Evolutionary conservation across 2,888 invertebrate species (phyloP), one percentile per base, ranked within the genome.

Genomic region (Cantharis lateralis): DNA sequence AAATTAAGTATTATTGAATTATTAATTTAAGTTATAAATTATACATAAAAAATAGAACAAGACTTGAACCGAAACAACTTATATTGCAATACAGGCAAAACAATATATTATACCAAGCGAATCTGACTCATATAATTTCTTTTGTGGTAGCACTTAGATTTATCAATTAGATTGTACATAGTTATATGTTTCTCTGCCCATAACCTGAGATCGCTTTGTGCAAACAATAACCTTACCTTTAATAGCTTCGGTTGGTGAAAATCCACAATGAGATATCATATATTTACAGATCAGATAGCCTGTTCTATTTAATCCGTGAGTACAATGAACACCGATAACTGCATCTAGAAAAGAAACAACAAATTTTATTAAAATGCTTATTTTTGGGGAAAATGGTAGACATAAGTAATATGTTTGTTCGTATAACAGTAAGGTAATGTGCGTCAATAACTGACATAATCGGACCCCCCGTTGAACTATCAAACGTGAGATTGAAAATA

Each of bases 301-400:
- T 10, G 95, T 94, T 80, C 95, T 91, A 87, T 95, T 95, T 79
- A 95, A 88, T 4, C 95, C 95, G 84, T 95, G 95, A 1, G 95
- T 95, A 86, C 95, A 95, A 86, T 95, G 95, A 75, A 95, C 93
- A 70, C 95, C 95, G 81, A 95, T 90, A 79, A 95, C 85, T 80
- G 91, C 90, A 84, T 91, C 95, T 94, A 90, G 24, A 62, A 71
- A 71, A 61, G 63, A 24, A 24, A 24, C n/a, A 20, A 4, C 0
- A 20, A 20, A 20, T 24, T 24, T 24, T 24, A 9, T 4, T 24
- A 7, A 20, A 20, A 24, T 24, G 24, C 9, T 24, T 7, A 24
- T n/a, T 48, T 48, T 48, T n/a, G 1, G 32, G 15, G 32, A 69
- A 69, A 48, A 20, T n/a, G 16, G 69, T 69, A 32, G 16, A 11